Evolutionary conservation across 2,888 invertebrate species (phyloP).

Genomic region (Hypselothyrea guttata): DNA sequence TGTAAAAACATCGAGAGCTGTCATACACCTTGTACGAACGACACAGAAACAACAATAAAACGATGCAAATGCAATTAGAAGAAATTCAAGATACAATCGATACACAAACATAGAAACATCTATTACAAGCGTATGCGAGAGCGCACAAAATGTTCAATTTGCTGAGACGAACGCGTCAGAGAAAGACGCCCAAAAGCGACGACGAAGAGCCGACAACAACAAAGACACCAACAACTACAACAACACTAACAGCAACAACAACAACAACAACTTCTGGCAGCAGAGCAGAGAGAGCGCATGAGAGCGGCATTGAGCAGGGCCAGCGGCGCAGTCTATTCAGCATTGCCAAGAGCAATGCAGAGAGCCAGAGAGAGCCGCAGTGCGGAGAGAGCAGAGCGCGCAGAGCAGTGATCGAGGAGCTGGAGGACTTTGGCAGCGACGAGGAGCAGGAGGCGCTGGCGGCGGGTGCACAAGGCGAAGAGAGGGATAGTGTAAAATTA

Average conservation of each 20-base stretch:
- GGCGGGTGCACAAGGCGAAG: conserved; percentile 11
- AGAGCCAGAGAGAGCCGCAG: conserved; percentile 17
- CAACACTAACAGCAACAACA: conserved; percentile 5
- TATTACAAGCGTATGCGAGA: background rate
- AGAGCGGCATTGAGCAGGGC: conserved; percentile 29
- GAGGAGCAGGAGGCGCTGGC: conserved; percentile 27
- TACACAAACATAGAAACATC: conserved; percentile 10
- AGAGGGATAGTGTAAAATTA: conserved; percentile 66
- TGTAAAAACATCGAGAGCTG: conserved; percentile 1
- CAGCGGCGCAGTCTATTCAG: conserved; percentile 54
- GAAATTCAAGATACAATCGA: conserved; percentile 26
- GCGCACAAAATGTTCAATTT: conserved; percentile 75
- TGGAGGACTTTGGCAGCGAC: conserved; percentile 68
- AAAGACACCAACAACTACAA: conserved; percentile 13
- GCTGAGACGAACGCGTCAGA: conserved; percentile 73
- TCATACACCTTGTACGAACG: background rate
- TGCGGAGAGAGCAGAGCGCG: conserved; percentile 19
- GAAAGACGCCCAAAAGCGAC: conserved; percentile 62
- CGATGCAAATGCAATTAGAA: conserved; percentile 42
- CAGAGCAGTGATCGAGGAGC: conserved; percentile 73
- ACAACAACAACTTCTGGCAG: conserved; percentile 14
- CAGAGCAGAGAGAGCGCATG: conserved; percentile 27
- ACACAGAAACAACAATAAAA: conserved; percentile 20
- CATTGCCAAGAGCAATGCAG: conserved; percentile 20
- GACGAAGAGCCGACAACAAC: conserved; percentile 38